Conservation (phyloP, 2,113 vertebrate species). For the Ailuropoda melanoleuca region DNA sequence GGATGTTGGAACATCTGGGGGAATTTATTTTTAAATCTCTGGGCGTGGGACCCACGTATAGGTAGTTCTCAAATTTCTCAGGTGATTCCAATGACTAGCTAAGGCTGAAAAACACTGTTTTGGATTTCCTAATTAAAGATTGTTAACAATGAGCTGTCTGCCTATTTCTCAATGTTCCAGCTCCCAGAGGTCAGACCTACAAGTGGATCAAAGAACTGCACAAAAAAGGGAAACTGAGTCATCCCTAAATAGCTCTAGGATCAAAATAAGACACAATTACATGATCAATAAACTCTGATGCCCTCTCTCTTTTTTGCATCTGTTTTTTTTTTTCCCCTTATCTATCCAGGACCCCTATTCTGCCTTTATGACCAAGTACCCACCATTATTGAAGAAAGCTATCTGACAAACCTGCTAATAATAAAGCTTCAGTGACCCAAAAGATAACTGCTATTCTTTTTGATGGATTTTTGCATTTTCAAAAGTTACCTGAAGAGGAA, state of each 20-base stretch:
- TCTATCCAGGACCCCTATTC: background rate
- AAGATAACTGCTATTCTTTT: background rate
- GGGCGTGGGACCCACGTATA: background rate
- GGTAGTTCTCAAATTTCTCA: background rate
- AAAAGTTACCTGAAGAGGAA: constrained; percentile 30
- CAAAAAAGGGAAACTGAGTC: background rate
- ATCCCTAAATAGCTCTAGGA: background rate
- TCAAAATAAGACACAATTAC: background rate
- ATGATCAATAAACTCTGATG: background rate
- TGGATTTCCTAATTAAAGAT: background rate
- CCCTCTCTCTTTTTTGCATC: background rate
- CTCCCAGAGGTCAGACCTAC: background rate
- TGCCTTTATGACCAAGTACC: background rate
- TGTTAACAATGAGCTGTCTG: background rate
- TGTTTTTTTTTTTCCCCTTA: background rate
- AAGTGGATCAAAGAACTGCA: background rate
- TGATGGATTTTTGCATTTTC: background rate
- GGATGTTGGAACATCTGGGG: background rate
- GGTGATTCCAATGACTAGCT: background rate
- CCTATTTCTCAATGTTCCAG: background rate
- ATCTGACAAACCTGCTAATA: background rate
- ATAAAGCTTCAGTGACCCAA: background rate
- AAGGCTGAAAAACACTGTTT: background rate
- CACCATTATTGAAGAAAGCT: background rate
- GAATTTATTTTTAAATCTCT: background rate